Evolutionary conservation across 2,113 vertebrate genomes (phyloP).

Genomic region (Felis chaus): DNA sequence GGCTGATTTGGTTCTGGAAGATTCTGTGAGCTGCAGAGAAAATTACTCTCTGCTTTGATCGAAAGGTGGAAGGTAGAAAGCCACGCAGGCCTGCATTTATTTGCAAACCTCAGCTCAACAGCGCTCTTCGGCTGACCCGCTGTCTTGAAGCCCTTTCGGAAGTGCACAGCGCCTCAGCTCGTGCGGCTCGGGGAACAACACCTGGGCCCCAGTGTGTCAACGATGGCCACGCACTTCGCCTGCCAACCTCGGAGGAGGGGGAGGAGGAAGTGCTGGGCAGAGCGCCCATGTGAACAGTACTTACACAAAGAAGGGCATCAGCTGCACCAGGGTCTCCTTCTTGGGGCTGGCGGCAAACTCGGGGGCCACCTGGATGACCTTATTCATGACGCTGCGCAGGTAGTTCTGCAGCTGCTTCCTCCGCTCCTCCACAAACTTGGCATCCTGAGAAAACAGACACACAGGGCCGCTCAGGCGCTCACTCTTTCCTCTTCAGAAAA

Average conservation of each 20-base stretch:
- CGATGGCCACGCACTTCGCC: rapidly evolving
- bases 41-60: neutral
- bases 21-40: neutral
- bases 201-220: rapidly evolving
- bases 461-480: neutral
- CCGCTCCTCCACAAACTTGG: constrained; percentile 97
- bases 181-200: rapidly evolving
- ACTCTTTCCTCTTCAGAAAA: neutral
- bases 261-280: rapidly evolving
- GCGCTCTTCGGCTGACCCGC: rapidly evolving
- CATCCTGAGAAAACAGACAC: constrained; percentile 87
- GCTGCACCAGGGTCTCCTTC: constrained; percentile 94
- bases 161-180: rapidly evolving
- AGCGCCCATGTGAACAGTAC: constrained; percentile 73
- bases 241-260: neutral
- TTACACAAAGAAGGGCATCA: constrained; percentile 97
- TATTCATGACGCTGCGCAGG: constrained; percentile 97
- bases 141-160: neutral
- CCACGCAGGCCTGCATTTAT: neutral
- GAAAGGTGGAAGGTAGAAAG: neutral
- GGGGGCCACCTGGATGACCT: constrained; percentile 95
- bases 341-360: constrained; percentile 93
- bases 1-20: neutral
- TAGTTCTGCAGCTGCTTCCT: constrained; percentile 96
- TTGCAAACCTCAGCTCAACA: neutral